Evolutionary conservation across 2,113 vertebrate species (phyloP).

Genomic region (Aptenodytes forsteri): DNA sequence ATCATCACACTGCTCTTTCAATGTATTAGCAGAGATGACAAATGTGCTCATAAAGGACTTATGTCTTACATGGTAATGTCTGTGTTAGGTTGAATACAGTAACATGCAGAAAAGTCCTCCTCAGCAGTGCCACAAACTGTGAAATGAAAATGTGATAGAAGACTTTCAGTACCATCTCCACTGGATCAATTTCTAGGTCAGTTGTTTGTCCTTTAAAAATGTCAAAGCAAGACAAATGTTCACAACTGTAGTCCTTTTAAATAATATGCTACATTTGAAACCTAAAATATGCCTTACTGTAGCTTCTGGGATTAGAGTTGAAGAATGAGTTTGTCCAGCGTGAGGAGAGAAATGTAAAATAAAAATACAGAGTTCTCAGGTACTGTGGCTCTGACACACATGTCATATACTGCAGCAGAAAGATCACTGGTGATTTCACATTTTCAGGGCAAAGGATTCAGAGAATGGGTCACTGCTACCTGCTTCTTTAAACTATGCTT

Average conservation of each 20-base stretch:
- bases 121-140: neutral
- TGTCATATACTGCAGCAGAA: neutral
- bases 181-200: constrained; percentile 47
- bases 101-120: constrained; percentile 2
- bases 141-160: constrained; percentile 47
- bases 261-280: neutral
- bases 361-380: neutral
- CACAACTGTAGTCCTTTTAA: neutral
- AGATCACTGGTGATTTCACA: neutral
- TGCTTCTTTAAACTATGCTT: constrained; percentile 1
- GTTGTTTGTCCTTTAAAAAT: constrained; percentile 59
- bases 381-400: neutral
- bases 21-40: constrained; percentile 18
- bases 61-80: constrained; percentile 15
- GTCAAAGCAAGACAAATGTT: constrained; percentile 34
- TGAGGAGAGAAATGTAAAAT: neutral
- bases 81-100: constrained; percentile 48
- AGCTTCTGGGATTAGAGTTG: neutral
- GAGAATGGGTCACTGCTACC: neutral
- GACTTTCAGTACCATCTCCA: neutral
- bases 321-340: neutral
- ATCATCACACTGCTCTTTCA: neutral
- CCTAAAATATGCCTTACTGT: neutral
- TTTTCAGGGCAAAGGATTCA: constrained; percentile 18
- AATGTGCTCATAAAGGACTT: constrained; percentile 43